These are phyloP conservation scores for Herpetotheres cachinnans DNA, from an alignment of 2,113 vertebrate species.

Conservation along the genomic window DNA sequence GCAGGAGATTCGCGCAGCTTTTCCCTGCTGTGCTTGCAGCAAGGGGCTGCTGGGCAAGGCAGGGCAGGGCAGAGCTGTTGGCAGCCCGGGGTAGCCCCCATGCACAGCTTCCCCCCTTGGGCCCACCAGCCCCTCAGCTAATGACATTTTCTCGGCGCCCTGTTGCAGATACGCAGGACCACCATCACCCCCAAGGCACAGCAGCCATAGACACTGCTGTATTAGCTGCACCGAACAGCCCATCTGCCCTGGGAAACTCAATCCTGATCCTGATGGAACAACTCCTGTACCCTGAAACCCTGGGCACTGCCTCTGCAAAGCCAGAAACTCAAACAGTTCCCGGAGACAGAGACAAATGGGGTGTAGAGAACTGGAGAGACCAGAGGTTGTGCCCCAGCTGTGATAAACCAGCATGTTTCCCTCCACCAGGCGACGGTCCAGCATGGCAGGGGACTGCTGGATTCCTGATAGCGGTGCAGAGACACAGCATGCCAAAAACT, in stretches of 20 bases:
- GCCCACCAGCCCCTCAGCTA: not conserved
- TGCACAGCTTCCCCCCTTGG: rapidly evolving
- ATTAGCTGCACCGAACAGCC: not conserved
- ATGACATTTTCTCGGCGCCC: not conserved
- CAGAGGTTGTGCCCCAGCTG: not conserved
- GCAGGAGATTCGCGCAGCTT: not conserved
- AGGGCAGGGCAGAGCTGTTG: not conserved
- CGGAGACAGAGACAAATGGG: not conserved
- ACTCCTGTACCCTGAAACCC: not conserved
- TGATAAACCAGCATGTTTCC: not conserved
- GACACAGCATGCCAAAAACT: not conserved
- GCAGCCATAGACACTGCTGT: not conserved
- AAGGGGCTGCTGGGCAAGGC: not conserved
- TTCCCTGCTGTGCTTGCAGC: not conserved
- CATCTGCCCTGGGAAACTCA: rapidly evolving
- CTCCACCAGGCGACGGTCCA: not conserved
- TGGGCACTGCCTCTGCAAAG: not conserved
- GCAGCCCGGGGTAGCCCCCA: not conserved
- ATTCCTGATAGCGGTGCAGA: not conserved
- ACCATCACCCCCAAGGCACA: not conserved
- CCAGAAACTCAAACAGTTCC: not conserved
- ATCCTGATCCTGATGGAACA: not conserved
- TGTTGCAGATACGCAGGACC: not conserved
- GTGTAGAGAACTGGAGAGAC: not conserved
- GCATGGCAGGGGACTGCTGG: not conserved